Percentiles rank a stretch among this genome's conserved stretches.
These are phyloP conservation scores for Balanococcus diminutus DNA, from an alignment of 2,888 invertebrate species.

Conservation along the genomic window DNA sequence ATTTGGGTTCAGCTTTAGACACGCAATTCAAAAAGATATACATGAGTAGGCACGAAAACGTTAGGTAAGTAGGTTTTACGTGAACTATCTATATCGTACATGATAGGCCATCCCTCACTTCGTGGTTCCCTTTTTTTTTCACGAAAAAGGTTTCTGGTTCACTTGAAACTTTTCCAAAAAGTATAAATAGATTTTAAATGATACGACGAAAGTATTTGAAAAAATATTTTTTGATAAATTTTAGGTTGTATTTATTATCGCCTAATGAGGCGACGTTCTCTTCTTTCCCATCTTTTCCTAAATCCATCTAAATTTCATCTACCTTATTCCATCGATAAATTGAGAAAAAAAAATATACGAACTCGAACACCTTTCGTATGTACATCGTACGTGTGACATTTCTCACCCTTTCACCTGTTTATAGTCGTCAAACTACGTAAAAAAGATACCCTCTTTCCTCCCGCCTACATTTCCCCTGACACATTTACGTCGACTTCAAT, in stretches of 20 bases:
- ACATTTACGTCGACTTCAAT: constrained; percentile 16
- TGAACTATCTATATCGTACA: not conserved
- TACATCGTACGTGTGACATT: not conserved
- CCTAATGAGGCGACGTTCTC: too few species aligned
- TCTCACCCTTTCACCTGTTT: not conserved
- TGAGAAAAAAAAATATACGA: too few species aligned
- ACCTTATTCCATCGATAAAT: too few species aligned
- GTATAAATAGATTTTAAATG: too few species aligned
- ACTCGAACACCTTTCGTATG: too few species aligned
- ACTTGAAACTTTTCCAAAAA: not conserved
- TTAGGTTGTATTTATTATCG: too few species aligned
- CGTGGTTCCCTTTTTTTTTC: not conserved
- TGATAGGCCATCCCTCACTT: not conserved
- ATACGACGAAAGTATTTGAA: too few species aligned
- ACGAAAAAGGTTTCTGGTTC: not conserved
- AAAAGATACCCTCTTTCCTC: not conserved
- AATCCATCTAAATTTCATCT: too few species aligned
- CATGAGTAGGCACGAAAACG: constrained; percentile 96
- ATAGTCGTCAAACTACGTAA: not conserved
- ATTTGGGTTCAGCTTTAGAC: constrained; percentile 82
- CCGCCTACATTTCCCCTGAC: not conserved
- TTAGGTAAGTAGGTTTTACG: constrained; percentile 76
- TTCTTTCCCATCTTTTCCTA: too few species aligned
- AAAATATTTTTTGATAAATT: too few species aligned
- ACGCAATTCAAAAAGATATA: constrained; percentile 97